Conservation (phyloP, 2,797 vertebrate species). For the Gouania willdenowi region DNA sequence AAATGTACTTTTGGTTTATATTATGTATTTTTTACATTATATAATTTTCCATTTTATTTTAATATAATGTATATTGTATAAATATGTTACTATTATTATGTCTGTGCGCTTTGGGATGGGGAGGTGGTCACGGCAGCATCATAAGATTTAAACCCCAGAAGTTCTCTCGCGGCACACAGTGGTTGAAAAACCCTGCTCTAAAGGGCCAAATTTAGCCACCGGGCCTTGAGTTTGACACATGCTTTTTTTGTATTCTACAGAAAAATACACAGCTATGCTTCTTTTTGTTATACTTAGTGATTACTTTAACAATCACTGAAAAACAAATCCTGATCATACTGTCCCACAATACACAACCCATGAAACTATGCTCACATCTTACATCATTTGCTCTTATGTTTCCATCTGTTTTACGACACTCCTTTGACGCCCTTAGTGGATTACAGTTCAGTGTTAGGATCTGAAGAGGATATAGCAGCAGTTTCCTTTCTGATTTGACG, state of each 20-base stretch:
- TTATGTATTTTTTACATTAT: too few species aligned
- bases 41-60: too few species aligned
- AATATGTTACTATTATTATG: too few species aligned
- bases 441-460: slow-evolving; percentile 7
- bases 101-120: too few species aligned
- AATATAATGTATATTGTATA: too few species aligned
- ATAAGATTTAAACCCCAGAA: too few species aligned
- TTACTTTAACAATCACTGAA: background rate
- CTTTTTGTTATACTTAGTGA: background rate
- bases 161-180: too few species aligned
- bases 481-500: slow-evolving; percentile 35
- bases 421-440: background rate
- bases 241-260: background rate
- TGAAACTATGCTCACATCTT: background rate
- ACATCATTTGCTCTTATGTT: background rate
- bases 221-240: too few species aligned
- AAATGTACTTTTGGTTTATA: too few species aligned
- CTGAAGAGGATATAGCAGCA: slow-evolving; percentile 32
- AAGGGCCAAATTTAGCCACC: too few species aligned
- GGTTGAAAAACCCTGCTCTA: too few species aligned
- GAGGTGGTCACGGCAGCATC: too few species aligned
- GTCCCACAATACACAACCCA: background rate
- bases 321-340: background rate
- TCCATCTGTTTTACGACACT: background rate
- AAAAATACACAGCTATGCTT: background rate